phyloP scores from a whole-genome alignment of 92 coral and sea anemone genomes.

The Epizoanthus illoricatus region DNA sequence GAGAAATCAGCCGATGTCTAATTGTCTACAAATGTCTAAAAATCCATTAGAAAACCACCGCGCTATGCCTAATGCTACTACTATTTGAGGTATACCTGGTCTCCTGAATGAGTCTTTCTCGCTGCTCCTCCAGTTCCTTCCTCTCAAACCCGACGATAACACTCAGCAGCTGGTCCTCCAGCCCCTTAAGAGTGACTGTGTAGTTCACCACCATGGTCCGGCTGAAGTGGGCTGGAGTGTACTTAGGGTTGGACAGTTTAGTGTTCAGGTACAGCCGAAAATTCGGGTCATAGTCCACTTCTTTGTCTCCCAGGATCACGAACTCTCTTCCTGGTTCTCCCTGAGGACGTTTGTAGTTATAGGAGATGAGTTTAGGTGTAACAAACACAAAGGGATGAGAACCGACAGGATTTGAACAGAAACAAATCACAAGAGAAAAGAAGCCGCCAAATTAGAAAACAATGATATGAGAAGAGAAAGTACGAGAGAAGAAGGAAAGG shows the following conservation, averaged over 20 bases:
- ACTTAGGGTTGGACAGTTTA: conserved; percentile 96
- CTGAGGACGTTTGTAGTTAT: neutral
- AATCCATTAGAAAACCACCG: too few species aligned
- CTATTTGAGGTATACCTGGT: conserved; percentile 63
- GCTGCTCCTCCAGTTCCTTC: conserved; percentile 95
- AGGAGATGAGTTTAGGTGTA: neutral
- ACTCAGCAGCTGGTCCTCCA: conserved; percentile 96
- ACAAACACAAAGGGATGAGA: neutral
- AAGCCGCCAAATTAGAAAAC: neutral
- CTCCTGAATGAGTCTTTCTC: conserved; percentile 97
- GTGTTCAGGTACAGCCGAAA: conserved; percentile 98
- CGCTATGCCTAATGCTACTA: neutral
- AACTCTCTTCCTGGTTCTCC: conserved; percentile 99
- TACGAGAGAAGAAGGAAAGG: neutral
- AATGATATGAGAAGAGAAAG: neutral
- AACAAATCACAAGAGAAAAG: neutral
- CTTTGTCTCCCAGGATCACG: conserved; percentile 97
- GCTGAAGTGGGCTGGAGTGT: conserved; percentile 98
- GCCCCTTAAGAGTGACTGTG: conserved; percentile 95
- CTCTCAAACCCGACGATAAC: conserved; percentile 98
- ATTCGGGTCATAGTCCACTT: conserved; percentile 98
- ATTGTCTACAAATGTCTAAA: too few species aligned
- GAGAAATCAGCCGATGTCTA: too few species aligned
- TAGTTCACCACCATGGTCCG: conserved; percentile 99
- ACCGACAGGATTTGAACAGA: neutral